Evolutionary conservation across 2,888 invertebrate species (phyloP).

Genomic region (Choristoneura rosaceana): DNA sequence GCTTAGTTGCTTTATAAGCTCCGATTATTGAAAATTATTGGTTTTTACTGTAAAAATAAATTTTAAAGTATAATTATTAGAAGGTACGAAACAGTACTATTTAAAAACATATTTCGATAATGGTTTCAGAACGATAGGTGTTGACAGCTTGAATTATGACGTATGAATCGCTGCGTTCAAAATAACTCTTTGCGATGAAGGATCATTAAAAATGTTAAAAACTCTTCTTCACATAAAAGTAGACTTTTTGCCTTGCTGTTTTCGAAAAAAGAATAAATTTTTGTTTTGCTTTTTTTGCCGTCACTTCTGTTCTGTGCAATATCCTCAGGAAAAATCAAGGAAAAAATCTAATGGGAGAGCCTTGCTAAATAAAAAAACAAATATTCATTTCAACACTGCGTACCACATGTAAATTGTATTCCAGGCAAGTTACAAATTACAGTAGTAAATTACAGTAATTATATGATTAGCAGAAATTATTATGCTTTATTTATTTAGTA

Average conservation of each 20-base stretch:
- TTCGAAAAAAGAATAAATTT: conserved; percentile 12
- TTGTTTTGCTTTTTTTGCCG: conserved; percentile 19
- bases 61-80: too few species aligned
- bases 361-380: background rate
- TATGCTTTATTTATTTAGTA: background rate
- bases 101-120: background rate
- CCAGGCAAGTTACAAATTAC: background rate
- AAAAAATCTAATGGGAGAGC: too few species aligned
- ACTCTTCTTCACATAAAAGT: background rate
- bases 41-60: too few species aligned
- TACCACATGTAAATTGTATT: background rate
- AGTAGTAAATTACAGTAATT: background rate
- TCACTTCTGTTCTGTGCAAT: background rate
- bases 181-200: background rate
- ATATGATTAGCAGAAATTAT: background rate
- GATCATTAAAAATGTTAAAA: background rate
- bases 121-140: background rate
- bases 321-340: background rate
- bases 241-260: background rate
- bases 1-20: too few species aligned
- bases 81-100: too few species aligned
- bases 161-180: background rate
- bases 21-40: too few species aligned
- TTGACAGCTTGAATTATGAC: background rate
- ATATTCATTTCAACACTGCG: background rate